Evolutionary conservation across 2,888 invertebrate species (phyloP), one percentile per base, ranked within the genome.

Genomic region (Sabatieria punctata): DNA sequence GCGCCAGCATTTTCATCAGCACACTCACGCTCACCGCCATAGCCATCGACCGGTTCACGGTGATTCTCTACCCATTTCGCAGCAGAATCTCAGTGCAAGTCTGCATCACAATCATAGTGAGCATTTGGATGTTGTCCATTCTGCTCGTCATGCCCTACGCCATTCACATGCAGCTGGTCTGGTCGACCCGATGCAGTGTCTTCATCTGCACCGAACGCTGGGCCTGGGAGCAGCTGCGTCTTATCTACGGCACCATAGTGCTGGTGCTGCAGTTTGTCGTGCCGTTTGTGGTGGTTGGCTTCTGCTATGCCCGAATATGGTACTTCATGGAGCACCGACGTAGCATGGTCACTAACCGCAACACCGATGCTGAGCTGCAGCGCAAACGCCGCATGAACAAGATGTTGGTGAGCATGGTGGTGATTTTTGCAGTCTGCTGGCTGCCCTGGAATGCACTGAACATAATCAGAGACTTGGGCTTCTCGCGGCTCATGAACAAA

Each of bases 331-430:
- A 54, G 23, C 51, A 47, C n/a, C 42, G 42, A 4, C 15, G 4
- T 15, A 41, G 8, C 18, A 6, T 41, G 25, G 41, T 8, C 15
- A 11, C 18, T 11, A 18, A 6, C 21, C 3, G 8, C 19, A 8
- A 19, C 15, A 8, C 88, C 64, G 86, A 86, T 63, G 76, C 80
- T 19, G 91, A 91, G 62, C 77, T 86, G 42, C 81, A 82, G 58
- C 74, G 89, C 47, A 91, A 89, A 63, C 75, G 80, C 46, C 75
- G 86, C 36, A 91, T 93, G 6, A 91, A 95, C 67, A 78, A 85
- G 54, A 97, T 95, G 95, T 71, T 97, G 49, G 88, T 95, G 50
- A 82, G 86, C 1, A 97, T 97, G 95, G 95, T 75, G 11, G 78
- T 80, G 13, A 85, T 95, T 45, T 97, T 97, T 64, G 85, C 88